Base-by-base conservation (phyloP, 2,113 vertebrate species). In the Lichenostomus cassidix region DNA sequence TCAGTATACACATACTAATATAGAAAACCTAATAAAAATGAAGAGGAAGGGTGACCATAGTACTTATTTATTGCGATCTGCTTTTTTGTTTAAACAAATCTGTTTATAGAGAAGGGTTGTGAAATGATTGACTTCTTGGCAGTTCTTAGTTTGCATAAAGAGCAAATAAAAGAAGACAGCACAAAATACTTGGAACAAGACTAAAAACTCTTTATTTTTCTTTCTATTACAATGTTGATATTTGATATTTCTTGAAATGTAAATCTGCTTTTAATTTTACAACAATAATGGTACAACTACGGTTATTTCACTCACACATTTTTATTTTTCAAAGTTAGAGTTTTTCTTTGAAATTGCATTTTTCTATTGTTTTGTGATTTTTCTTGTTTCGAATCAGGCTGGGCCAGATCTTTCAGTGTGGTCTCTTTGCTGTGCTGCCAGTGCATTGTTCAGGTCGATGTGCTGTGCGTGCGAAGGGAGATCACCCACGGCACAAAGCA, bases 211-310 rank as follows among this genome's bases (percentile, higher is more conserved):
- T 94, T 97, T 97, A 90, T 97, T 97, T 98, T 97, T 92, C 92
- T 97, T 97, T 97, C 91, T 97, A 4, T 96, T 97, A 83, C 91
- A 92, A 73, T 94, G 96, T 87, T 97, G 96, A 92, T 97, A 95
- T 96, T 95, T 79, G 92, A 80, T 97, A 87, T 95, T 92, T 62
- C 96, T 97, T 95, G 94, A 94, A 96, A 95, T 87, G 73, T 95
- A 97, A 96, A 95, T 90, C 96, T 98, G 97, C 91, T 98, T 98
- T 97, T 95, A 93, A 97, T 97, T 97, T 97, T 87, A 67, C 90
- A 93, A 37, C 79, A 92, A 81, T 89, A 94, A 92, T 33, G 19
- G 87, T 96, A 81, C 94, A 96, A 92, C 91, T 95, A 83, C 1
- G 5, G 90, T 89, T 94, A 69, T 85, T 93, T 94, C 56, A 87